These are phyloP conservation scores for Eleutherodactylus coqui DNA, from an alignment of 2,797 vertebrate genomes.

Conservation along the genomic window DNA sequence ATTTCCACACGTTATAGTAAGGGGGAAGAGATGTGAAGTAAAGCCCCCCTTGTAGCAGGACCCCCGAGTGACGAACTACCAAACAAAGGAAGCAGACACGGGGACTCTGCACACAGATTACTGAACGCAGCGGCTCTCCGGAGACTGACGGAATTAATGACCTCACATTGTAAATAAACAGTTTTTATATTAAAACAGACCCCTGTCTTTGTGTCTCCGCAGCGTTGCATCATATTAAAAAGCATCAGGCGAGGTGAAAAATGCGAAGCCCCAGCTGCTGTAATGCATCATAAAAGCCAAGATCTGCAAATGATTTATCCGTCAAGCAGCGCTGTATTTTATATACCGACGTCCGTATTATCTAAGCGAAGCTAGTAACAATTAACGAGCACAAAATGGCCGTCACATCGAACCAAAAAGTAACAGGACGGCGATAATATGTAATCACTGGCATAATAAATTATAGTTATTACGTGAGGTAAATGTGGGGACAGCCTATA, in stretches of 20 bases:
- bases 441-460: neutral
- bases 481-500: neutral
- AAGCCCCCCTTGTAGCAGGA: conserved; percentile 7
- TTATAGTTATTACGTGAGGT: neutral
- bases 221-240: conserved; percentile 21
- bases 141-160: conserved; percentile 35
- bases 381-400: neutral
- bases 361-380: neutral
- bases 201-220: conserved; percentile 12
- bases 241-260: neutral
- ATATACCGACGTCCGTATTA: neutral
- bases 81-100: conserved; percentile 36
- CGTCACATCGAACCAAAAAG: neutral
- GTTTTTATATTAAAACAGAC: conserved; percentile 45
- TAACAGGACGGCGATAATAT: neutral
- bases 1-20: no score
- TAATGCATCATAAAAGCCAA: neutral
- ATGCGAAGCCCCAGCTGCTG: neutral
- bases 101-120: conserved; percentile 26
- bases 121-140: conserved; percentile 9
- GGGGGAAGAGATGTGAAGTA: neutral
- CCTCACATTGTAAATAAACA: conserved; percentile 49
- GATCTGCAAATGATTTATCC: neutral
- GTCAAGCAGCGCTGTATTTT: neutral
- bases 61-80: neutral